These are phyloP conservation scores for Ariolimax columbianus DNA, from an alignment of 2,888 invertebrate genomes.

Conservation along the genomic window DNA sequence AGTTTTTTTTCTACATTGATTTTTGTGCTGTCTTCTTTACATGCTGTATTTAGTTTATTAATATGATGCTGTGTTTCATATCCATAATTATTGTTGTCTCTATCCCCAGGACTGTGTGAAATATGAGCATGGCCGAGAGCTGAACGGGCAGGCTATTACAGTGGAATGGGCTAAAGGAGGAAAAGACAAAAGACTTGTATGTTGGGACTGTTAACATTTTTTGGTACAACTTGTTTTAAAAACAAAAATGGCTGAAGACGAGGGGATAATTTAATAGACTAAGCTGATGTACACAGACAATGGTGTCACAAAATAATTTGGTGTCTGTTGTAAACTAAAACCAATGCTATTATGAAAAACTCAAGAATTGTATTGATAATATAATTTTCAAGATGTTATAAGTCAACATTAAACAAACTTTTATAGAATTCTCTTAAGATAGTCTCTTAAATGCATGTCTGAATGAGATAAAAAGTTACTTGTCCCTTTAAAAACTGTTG, in stretches of 20 bases:
- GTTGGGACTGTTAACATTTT: neutral
- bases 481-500: too few relatives aligned
- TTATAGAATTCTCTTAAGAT: too few relatives aligned
- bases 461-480: too few relatives aligned
- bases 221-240: neutral
- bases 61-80: neutral
- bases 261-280: neutral
- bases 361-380: too few relatives aligned
- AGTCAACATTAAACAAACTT: too few relatives aligned
- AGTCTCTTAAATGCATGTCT: too few relatives aligned
- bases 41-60: too few relatives aligned
- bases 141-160: conserved; percentile 78
- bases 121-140: conserved; percentile 79
- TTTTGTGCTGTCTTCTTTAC: too few relatives aligned
- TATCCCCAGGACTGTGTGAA: conserved; percentile 77
- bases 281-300: neutral
- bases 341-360: too few relatives aligned
- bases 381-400: too few relatives aligned
- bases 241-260: neutral
- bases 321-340: too few relatives aligned
- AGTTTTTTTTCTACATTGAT: too few relatives aligned
- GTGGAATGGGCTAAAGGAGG: conserved; percentile 80
- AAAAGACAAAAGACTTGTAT: conserved; percentile 55
- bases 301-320: neutral
- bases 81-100: neutral